Conservation (phyloP, 64 coral and sea anemone genomes). For the Actinia tenebrosa region DNA sequence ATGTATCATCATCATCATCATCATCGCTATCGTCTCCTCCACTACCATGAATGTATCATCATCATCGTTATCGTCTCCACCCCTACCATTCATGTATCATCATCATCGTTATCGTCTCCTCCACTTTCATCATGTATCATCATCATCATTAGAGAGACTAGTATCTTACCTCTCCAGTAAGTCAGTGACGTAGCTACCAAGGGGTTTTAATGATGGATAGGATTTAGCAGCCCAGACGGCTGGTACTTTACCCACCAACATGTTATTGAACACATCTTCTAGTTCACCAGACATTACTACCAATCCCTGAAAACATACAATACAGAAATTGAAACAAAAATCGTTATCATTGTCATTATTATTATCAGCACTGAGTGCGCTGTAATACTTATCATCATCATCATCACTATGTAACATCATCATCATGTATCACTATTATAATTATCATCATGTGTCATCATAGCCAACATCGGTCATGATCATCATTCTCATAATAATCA, state of each 20-base stretch:
- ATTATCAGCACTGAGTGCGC: background rate
- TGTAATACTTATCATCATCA: background rate
- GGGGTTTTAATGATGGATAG: conserved; percentile 92
- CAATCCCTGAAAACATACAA: conserved; percentile 46
- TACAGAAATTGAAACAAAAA: background rate
- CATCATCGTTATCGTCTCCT: background rate
- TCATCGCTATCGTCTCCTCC: background rate
- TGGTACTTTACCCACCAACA: conserved; percentile 91
- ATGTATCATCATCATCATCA: no score
- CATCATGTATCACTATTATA: background rate
- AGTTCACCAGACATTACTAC: conserved; percentile 98
- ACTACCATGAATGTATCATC: background rate
- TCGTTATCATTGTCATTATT: background rate
- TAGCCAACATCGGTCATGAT: no score
- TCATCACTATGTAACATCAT: background rate
- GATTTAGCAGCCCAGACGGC: conserved; percentile 97
- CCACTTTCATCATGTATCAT: background rate
- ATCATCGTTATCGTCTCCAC: background rate
- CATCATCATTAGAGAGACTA: background rate
- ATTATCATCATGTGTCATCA: background rate
- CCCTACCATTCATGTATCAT: background rate
- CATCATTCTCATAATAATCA: background rate
- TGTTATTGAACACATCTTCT: conserved; percentile 99
- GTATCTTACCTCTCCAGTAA: conserved; percentile 72
- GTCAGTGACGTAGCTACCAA: conserved; percentile 92